phyloP scores from a whole-genome alignment of 1,140 invertebrate species.

The Portunus trituberculatus region DNA sequence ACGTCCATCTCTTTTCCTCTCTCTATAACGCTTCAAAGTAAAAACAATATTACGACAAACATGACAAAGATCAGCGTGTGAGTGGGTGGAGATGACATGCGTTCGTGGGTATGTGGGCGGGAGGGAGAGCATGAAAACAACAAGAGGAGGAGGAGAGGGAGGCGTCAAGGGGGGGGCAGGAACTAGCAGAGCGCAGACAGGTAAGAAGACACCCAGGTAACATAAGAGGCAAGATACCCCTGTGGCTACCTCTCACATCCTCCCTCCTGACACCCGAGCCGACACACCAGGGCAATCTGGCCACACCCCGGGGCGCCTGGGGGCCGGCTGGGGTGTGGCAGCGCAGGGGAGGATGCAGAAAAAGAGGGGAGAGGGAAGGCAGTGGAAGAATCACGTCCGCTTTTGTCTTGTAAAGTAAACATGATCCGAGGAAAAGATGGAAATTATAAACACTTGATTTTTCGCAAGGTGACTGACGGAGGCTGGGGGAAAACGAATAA shows the following conservation, averaged over 20 bases:
- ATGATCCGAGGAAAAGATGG: too few species aligned
- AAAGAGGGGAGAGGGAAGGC: conserved; percentile 22
- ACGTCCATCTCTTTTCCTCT: too few species aligned
- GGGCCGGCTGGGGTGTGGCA: too few species aligned
- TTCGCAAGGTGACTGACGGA: not conserved
- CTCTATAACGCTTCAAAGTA: not conserved
- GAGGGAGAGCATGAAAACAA: not conserved
- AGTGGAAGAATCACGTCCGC: not conserved
- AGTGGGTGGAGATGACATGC: too few species aligned
- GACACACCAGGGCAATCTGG: not conserved
- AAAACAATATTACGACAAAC: too few species aligned
- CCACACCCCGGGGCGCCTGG: not conserved
- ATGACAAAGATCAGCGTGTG: too few species aligned
- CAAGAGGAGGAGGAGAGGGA: not conserved
- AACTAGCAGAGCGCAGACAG: conserved; percentile 28
- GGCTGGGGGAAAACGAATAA: not conserved
- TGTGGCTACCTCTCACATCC: conserved; percentile 40
- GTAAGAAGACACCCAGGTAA: conserved; percentile 46
- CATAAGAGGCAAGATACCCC: not conserved
- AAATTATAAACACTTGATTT: too few species aligned
- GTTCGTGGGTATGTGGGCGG: not conserved
- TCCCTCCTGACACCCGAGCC: conserved; percentile 21
- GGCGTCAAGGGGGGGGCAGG: not conserved
- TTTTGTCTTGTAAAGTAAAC: too few species aligned
- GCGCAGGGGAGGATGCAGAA: not conserved